These are phyloP conservation scores for Ascidia mentula DNA, from an alignment of 23 tunicate genomes.

Conservation along the genomic window DNA sequence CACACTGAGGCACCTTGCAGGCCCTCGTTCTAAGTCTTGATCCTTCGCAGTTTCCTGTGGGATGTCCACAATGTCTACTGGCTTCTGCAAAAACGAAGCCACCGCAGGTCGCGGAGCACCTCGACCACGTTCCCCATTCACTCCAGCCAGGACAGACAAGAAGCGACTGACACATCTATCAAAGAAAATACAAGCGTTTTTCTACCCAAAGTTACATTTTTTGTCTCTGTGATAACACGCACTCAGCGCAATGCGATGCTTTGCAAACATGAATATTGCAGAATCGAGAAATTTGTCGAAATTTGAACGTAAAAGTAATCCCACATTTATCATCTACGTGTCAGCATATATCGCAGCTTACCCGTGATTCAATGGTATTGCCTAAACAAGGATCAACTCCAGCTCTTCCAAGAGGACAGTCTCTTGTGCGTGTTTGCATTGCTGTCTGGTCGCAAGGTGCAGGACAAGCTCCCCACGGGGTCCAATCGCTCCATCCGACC, in stretches of 20 bases:
- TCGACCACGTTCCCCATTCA: conserved; percentile 44
- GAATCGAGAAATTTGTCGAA: no score
- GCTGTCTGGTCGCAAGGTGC: conserved; percentile 60
- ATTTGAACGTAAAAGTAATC: no score
- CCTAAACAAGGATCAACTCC: conserved; percentile 48
- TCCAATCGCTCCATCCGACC: conserved; percentile 70
- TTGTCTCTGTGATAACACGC: no score
- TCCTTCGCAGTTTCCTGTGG: conserved; percentile 5
- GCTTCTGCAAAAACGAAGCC: neutral
- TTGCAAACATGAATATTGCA: no score
- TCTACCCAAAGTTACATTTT: no score
- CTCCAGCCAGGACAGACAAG: conserved; percentile 30
- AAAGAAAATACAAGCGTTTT: no score
- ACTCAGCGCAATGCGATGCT: no score
- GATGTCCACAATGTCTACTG: conserved; percentile 1
- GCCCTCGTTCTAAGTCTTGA: neutral
- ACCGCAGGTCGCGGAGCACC: conserved; percentile 61
- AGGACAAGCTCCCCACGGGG: conserved; percentile 69
- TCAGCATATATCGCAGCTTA: conserved; percentile 24
- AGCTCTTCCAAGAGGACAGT: conserved; percentile 58
- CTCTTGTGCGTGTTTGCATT: conserved; percentile 32
- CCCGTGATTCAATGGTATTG: conserved; percentile 26
- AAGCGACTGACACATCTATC: conserved; percentile 26
- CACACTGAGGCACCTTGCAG: neutral
- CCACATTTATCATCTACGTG: no score